These are phyloP conservation scores for Morbakka virulenta DNA, from an alignment of 30 jellyfish, hydroid and myxozoan species.

Conservation along the genomic window DNA sequence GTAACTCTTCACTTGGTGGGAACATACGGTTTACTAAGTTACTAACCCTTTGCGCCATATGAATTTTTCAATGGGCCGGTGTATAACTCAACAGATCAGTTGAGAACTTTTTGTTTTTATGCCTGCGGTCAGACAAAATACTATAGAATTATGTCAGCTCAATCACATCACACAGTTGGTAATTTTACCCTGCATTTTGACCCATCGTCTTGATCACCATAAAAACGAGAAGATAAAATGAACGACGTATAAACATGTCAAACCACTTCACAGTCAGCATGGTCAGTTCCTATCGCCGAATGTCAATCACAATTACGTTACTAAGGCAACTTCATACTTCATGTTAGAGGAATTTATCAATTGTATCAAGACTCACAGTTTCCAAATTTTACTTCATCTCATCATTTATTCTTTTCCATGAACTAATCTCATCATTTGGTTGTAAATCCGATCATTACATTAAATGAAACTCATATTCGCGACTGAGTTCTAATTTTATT, in stretches of 20 bases:
- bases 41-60: conserved; percentile 90
- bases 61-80: conserved; percentile 70
- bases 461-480: not conserved
- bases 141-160: conserved; percentile 87
- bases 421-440: not conserved
- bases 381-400: not conserved
- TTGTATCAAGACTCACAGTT: not conserved
- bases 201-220: conserved; percentile 44
- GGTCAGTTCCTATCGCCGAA: conserved; percentile 24
- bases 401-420: not conserved
- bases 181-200: conserved; percentile 75
- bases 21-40: not conserved
- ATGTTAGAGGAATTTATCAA: not conserved
- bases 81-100: conserved; percentile 54
- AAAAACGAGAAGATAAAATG: conserved; percentile 61
- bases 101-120: conserved; percentile 78
- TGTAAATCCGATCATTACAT: not conserved
- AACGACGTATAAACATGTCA: conserved; percentile 59
- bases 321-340: conserved; percentile 35
- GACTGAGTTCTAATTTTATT: not conserved
- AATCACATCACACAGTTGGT: conserved; percentile 86
- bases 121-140: conserved; percentile 91
- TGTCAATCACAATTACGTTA: conserved; percentile 73
- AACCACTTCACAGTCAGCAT: conserved; percentile 67
- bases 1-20: not conserved